Conservation (phyloP, 1,140 invertebrate species). For the Archivesica marissinica region DNA sequence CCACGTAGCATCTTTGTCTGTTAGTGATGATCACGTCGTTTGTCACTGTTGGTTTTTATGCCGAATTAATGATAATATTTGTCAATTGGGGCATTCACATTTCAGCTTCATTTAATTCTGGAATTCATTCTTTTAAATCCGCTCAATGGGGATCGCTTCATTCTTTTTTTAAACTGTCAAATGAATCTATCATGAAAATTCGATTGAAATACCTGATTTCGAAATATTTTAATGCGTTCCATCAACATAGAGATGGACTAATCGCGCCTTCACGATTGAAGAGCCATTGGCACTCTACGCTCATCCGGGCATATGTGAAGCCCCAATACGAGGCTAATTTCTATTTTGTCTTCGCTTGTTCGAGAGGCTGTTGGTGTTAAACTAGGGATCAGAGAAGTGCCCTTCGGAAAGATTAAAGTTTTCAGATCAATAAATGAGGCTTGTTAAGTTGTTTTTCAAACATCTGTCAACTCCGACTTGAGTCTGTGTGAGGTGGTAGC, state of each 20-base stretch:
- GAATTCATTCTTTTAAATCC: conserved; percentile 11
- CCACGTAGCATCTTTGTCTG: not conserved
- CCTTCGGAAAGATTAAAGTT: conserved; percentile 25
- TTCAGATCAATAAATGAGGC: conserved; percentile 61
- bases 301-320: conserved; percentile 55
- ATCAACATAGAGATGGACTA: not conserved
- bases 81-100: not conserved
- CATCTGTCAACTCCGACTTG: conserved; percentile 32
- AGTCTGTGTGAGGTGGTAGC: not conserved
- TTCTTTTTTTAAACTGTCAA: not conserved
- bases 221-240: not conserved
- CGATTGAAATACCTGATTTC: conserved; percentile 11
- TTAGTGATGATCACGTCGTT: conserved; percentile 15
- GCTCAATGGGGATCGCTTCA: not conserved
- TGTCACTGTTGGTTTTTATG: conserved; percentile 37
- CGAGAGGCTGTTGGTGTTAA: conserved; percentile 40
- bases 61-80: conserved; percentile 28
- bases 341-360: conserved; percentile 45
- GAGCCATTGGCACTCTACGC: not conserved
- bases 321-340: conserved; percentile 57
- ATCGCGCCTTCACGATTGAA: conserved; percentile 1
- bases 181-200: conserved; percentile 34
- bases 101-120: conserved; percentile 19
- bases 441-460: conserved; percentile 63
- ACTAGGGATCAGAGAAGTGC: conserved; percentile 45